These are phyloP conservation scores for Acromyrmex heyeri DNA, from an alignment of 1,140 invertebrate genomes.

Conservation along the genomic window DNA sequence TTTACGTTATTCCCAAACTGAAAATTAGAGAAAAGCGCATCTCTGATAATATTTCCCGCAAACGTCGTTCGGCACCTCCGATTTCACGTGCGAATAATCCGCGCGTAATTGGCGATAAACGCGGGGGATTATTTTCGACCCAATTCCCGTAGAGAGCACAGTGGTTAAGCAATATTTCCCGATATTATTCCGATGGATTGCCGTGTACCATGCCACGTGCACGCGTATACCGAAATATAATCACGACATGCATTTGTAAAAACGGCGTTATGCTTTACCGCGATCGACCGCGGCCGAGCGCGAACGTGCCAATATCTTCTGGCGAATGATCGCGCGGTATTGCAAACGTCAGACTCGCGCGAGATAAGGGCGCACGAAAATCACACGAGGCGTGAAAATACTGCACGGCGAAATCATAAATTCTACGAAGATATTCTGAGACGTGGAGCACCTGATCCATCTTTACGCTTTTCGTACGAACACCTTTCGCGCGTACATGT, in stretches of 20 bases:
- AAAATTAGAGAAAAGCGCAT: background rate
- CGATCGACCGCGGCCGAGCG: background rate
- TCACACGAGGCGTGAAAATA: conserved; percentile 70
- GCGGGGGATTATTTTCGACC: conserved; percentile 30
- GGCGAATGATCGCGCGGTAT: conserved; percentile 54
- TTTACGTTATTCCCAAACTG: background rate
- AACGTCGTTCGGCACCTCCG: conserved; percentile 19
- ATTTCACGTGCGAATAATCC: conserved; percentile 31
- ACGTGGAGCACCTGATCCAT: conserved; percentile 61
- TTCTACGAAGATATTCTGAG: conserved; percentile 65
- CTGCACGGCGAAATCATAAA: conserved; percentile 65
- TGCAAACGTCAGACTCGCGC: background rate
- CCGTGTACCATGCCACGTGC: conserved; percentile 36
- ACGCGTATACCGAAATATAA: conserved; percentile 30
- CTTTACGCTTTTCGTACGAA: conserved; percentile 42
- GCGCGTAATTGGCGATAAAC: conserved; percentile 39
- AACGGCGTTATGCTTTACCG: conserved; percentile 20
- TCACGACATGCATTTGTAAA: conserved; percentile 31
- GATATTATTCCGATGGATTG: conserved; percentile 51
- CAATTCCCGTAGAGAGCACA: conserved; percentile 12
- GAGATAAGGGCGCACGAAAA: conserved; percentile 59
- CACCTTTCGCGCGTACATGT: background rate
- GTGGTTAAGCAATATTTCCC: conserved; percentile 48
- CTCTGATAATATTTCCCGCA: background rate
- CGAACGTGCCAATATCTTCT: conserved; percentile 63